Evolutionary conservation across 2,888 invertebrate genomes (phyloP).

Genomic region (Steinernema scapterisci): DNA sequence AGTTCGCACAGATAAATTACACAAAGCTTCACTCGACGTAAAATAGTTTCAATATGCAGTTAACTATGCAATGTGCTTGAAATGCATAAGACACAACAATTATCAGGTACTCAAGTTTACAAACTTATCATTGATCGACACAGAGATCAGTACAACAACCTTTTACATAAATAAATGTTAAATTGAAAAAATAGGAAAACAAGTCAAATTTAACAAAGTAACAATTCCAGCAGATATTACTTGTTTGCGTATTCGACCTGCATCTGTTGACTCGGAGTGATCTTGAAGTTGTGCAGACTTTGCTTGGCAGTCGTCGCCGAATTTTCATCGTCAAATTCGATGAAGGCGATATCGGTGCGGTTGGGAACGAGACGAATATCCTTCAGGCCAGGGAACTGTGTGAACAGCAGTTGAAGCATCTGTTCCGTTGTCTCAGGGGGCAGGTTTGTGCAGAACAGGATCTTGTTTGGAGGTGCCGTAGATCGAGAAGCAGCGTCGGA

Average conservation of each 20-base stretch:
- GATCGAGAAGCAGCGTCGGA: conserved; percentile 28
- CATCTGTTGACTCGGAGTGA: conserved; percentile 97
- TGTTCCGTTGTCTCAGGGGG: conserved; percentile 98
- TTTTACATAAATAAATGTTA: too few relatives aligned
- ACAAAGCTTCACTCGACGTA: too few relatives aligned
- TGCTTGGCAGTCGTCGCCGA: conserved; percentile 94
- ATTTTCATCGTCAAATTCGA: conserved; percentile 93
- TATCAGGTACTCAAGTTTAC: too few relatives aligned
- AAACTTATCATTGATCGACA: too few relatives aligned
- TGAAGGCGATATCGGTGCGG: conserved; percentile 97
- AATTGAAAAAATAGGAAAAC: too few relatives aligned
- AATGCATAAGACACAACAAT: too few relatives aligned
- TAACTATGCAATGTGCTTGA: too few relatives aligned
- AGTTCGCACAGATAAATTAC: too few relatives aligned
- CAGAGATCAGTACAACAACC: too few relatives aligned
- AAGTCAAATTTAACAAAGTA: too few relatives aligned
- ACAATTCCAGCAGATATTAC: conserved; percentile 71
- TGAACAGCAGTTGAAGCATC: conserved; percentile 98
- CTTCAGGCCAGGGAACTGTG: conserved; percentile 98
- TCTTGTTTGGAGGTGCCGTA: conserved; percentile 88
- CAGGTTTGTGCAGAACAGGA: conserved; percentile 95
- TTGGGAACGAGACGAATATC: conserved; percentile 97
- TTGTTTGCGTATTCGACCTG: conserved; percentile 99
- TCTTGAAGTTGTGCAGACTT: conserved; percentile 91
- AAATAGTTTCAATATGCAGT: too few relatives aligned